phyloP scores from a whole-genome alignment of 2,797 vertebrate genomes.

The Leptatherina wallacei region DNA sequence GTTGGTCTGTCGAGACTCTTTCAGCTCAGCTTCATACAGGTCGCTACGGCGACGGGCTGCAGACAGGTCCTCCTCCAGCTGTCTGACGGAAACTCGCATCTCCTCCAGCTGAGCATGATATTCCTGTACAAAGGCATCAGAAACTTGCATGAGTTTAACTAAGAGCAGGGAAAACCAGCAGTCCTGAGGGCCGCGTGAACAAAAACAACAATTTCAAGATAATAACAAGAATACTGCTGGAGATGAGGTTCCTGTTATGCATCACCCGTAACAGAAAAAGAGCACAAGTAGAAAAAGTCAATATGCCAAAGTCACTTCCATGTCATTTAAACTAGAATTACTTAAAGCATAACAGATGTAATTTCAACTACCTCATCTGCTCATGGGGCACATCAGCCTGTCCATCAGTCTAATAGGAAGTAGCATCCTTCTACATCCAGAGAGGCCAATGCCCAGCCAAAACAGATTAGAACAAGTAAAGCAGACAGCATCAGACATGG shows the following conservation, averaged over 20 bases:
- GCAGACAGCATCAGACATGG: constrained; percentile 41
- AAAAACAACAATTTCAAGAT: background rate
- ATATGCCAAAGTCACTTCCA: constrained; percentile 43
- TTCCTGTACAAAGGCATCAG: constrained; percentile 81
- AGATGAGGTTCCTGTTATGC: constrained; percentile 1
- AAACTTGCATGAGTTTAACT: background rate
- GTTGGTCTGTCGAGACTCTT: constrained; percentile 92
- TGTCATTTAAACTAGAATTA: constrained; percentile 60
- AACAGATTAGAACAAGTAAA: constrained; percentile 38
- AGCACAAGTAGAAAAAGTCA: background rate
- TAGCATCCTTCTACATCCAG: constrained; percentile 42
- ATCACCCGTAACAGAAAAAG: constrained; percentile 40
- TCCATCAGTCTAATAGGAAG: constrained; percentile 62
- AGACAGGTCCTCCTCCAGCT: constrained; percentile 96
- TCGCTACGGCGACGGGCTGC: constrained; percentile 96
- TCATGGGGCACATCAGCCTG: constrained; percentile 27
- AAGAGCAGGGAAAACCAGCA: background rate
- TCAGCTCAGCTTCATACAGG: constrained; percentile 94
- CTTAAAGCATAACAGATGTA: constrained; percentile 55
- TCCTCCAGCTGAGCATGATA: constrained; percentile 98
- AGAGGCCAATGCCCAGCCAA: constrained; percentile 19
- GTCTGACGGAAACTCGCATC: constrained; percentile 95
- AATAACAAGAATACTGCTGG: background rate
- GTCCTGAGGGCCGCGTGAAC: background rate
- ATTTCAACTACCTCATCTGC: constrained; percentile 36